These are phyloP conservation scores for Sphecodes monilicornis DNA, from an alignment of 2,888 invertebrate genomes.

Conservation along the genomic window DNA sequence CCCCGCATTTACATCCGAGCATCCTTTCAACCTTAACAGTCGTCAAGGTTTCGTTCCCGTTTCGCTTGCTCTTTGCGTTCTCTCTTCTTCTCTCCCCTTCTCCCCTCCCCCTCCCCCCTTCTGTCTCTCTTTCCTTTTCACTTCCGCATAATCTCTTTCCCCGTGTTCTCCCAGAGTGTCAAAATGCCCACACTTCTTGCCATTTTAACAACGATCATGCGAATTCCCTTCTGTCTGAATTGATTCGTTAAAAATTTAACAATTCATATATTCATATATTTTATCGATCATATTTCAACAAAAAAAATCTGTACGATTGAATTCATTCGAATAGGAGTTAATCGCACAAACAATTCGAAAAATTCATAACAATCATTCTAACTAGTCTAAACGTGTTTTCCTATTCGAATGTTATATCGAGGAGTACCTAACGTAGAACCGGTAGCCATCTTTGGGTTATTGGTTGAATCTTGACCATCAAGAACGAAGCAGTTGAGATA, in stretches of 20 bases:
- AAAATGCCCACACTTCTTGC: constrained; percentile 15
- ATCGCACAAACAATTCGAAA: background rate
- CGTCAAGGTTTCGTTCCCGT: constrained; percentile 24
- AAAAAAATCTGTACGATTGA: background rate
- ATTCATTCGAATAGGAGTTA: background rate
- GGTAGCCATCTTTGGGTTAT: background rate
- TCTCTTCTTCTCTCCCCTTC: background rate
- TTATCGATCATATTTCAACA: no score
- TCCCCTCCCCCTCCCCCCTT: background rate
- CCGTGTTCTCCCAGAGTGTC: background rate
- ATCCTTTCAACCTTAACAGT: constrained; percentile 39
- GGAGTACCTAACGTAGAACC: background rate
- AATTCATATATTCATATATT: no score
- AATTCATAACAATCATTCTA: background rate
- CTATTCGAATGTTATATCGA: background rate
- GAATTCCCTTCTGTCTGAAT: constrained; percentile 19
- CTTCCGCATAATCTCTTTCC: background rate
- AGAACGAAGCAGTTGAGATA: no score
- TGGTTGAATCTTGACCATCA: no score
- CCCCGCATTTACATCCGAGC: constrained; percentile 29
- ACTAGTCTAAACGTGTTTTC: background rate
- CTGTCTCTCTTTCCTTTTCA: background rate
- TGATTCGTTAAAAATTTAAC: background rate
- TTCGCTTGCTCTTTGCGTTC: background rate
- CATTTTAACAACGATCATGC: constrained; percentile 7